Percentiles rank a stretch among this genome's conserved stretches.
These are phyloP conservation scores for Ips nitidus DNA, from an alignment of 1,140 invertebrate species.

Conservation along the genomic window DNA sequence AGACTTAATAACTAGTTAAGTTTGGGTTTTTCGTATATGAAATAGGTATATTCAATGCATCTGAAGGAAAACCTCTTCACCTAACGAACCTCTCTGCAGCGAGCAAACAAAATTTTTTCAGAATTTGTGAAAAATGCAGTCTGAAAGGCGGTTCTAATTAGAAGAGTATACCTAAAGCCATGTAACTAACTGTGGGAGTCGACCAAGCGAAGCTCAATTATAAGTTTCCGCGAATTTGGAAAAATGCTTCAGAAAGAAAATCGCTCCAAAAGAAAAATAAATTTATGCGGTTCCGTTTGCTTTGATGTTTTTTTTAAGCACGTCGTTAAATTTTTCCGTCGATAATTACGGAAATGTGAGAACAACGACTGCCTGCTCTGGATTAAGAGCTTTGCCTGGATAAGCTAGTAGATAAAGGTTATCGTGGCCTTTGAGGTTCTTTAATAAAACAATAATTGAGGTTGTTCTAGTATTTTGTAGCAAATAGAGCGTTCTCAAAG, in stretches of 20 bases:
- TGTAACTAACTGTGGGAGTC: slow-evolving; percentile 5
- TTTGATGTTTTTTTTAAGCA: slow-evolving; percentile 24
- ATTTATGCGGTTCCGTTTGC: slow-evolving; percentile 21
- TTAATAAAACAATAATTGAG: too few relatives aligned
- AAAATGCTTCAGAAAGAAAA: slow-evolving; percentile 18
- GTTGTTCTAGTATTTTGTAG: too few relatives aligned
- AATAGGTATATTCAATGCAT: not conserved
- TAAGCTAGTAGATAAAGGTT: not conserved
- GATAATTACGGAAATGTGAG: slow-evolving; percentile 18
- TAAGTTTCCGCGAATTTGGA: slow-evolving; percentile 18
- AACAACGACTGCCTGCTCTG: slow-evolving; percentile 10
- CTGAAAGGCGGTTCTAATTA: slow-evolving; percentile 13
- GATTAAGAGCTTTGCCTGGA: slow-evolving; percentile 3
- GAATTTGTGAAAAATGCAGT: not conserved
- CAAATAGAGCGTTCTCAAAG: too few relatives aligned
- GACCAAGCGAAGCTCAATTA: slow-evolving; percentile 16
- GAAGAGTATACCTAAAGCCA: slow-evolving; percentile 5
- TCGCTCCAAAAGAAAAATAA: slow-evolving; percentile 6
- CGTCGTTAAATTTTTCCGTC: slow-evolving; percentile 22
- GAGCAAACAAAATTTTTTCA: not conserved
- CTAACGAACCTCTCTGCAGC: slow-evolving; percentile 2
- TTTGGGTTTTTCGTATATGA: too few relatives aligned
- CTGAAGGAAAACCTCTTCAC: slow-evolving; percentile 7
- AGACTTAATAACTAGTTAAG: too few relatives aligned
- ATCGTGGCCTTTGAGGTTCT: too few relatives aligned